Evolutionary conservation across 2,113 vertebrate genomes (phyloP).

Genomic region (Etia nguti): DNA sequence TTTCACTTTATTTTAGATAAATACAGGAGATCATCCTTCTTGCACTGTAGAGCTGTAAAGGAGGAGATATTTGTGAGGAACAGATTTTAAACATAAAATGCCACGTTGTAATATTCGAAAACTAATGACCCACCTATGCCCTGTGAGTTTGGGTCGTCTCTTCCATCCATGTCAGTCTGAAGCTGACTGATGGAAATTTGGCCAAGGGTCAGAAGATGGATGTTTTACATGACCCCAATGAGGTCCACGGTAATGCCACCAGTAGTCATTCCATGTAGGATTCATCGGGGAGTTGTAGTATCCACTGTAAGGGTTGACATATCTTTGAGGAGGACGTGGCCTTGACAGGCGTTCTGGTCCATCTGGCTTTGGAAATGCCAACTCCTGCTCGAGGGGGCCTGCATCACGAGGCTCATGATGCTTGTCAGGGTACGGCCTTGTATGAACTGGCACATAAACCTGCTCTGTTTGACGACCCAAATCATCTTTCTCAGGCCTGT

Average conservation of each 20-base stretch:
- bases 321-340: background rate
- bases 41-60: background rate
- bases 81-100: background rate
- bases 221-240: background rate
- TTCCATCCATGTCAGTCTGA: background rate
- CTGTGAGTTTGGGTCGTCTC: background rate
- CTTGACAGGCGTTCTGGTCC: background rate
- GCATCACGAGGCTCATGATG: rapidly evolving
- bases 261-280: background rate
- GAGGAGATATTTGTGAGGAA: background rate
- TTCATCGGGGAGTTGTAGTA: background rate
- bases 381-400: background rate
- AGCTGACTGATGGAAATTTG: background rate
- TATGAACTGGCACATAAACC: background rate
- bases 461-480: too few species aligned
- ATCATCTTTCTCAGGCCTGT: background rate
- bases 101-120: background rate
- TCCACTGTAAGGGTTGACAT: background rate
- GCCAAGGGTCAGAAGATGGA: background rate
- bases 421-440: background rate
- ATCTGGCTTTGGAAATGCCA: background rate
- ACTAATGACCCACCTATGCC: background rate
- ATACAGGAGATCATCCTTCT: background rate
- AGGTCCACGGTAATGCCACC: background rate
- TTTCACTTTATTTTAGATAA: background rate